Conservation (phyloP, 2,888 invertebrate species). For the Ceraclea dissimilis region DNA sequence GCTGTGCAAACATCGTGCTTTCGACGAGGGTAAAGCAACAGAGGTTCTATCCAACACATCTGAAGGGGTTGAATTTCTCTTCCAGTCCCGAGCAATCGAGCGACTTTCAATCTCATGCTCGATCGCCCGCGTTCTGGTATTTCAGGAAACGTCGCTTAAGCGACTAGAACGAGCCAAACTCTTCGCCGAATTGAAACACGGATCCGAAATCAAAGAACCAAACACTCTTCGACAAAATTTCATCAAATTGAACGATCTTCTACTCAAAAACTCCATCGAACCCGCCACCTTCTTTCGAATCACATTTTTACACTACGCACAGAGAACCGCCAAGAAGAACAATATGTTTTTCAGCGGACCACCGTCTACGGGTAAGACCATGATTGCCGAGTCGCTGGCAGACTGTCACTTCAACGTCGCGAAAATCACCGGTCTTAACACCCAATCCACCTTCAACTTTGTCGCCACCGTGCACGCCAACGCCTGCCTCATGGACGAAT, state of each 20-base stretch:
- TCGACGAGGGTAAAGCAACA: conserved; percentile 19
- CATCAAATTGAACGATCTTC: too few species aligned
- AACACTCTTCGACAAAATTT: too few species aligned
- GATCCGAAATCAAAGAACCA: too few species aligned
- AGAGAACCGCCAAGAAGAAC: too few species aligned
- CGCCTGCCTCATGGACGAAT: conserved; percentile 16
- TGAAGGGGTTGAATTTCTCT: conserved; percentile 21
- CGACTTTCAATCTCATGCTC: conserved; percentile 14
- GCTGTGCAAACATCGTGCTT: conserved; percentile 23
- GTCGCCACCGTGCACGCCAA: conserved; percentile 5
- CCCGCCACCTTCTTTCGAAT: too few species aligned
- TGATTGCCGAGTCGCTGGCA: conserved; percentile 10
- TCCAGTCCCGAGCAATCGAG: conserved; percentile 17
- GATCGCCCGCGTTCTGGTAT: conserved; percentile 24
- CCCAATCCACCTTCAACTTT: conserved; percentile 19
- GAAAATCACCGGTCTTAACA: conserved; percentile 27
- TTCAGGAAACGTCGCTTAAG: conserved; percentile 14
- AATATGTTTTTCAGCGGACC: too few species aligned
- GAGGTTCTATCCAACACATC: conserved; percentile 12
- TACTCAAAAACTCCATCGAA: too few species aligned
- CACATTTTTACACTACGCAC: too few species aligned
- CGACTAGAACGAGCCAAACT: too few species aligned
- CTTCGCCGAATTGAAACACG: too few species aligned
- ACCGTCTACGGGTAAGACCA: too few species aligned
- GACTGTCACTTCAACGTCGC: conserved; percentile 25